Evolutionary conservation across 2,888 invertebrate species (phyloP).

Genomic region (Andrena marginata): DNA sequence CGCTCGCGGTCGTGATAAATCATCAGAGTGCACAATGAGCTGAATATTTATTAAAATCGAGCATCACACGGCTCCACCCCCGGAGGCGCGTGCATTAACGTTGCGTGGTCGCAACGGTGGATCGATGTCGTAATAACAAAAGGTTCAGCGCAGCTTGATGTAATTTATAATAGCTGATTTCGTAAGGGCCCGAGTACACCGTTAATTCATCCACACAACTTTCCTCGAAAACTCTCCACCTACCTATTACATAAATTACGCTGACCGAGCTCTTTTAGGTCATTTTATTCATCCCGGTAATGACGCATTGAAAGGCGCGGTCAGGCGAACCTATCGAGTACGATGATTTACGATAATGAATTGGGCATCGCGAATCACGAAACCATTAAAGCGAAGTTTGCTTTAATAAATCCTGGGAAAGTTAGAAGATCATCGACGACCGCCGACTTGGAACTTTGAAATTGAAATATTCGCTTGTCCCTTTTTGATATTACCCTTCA

Average conservation of each 20-base stretch:
- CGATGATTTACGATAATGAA: constrained; percentile 20
- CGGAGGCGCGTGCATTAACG: constrained; percentile 41
- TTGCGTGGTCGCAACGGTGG: not conserved
- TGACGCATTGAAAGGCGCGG: not conserved
- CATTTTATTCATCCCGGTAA: not conserved
- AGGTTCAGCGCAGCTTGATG: constrained; percentile 13
- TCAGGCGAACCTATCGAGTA: not conserved
- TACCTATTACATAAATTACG: constrained; percentile 20
- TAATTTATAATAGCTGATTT: constrained; percentile 61
- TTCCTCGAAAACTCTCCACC: constrained; percentile 35
- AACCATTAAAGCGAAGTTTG: not conserved
- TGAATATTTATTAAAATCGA: constrained; percentile 63
- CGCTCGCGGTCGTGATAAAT: constrained; percentile 58
- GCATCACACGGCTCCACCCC: constrained; percentile 24
- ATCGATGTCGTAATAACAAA: constrained; percentile 54
- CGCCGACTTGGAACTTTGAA: too few species aligned
- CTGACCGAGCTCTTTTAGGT: not conserved
- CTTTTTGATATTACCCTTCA: not conserved
- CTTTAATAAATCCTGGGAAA: not conserved
- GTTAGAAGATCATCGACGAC: too few species aligned
- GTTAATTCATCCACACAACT: constrained; percentile 50
- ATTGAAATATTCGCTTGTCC: too few species aligned
- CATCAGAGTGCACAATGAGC: constrained; percentile 35
- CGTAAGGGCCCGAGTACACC: constrained; percentile 14
- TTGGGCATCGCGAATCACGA: not conserved